Base-by-base conservation (phyloP, 2,888 invertebrate species). In the Drosophila stalkeri region DNA sequence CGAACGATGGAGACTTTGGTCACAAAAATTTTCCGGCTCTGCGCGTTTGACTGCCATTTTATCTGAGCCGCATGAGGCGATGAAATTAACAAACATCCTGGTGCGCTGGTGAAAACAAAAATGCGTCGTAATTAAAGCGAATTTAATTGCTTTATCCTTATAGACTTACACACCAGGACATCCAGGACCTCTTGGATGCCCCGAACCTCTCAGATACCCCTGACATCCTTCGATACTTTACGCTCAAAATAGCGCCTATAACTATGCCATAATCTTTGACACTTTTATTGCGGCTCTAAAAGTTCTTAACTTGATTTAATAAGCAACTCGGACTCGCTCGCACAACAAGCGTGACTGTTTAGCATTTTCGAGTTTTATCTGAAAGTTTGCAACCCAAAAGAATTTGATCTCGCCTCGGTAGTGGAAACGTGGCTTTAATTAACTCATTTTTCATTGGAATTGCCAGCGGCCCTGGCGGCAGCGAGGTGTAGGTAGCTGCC, bases 261-360 rank as follows among this genome's bases (percentile, higher is more conserved):
- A 82, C 88, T 86, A 82, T 86, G 90, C 91, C 86, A 90, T 91
- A 85, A 91, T 91, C 87, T 91, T 90, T 91, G 91, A 91, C 91
- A 91, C 90, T 91, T 91, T 91, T 91, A 91, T 91, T 91, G 86
- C 91, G 75, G 75, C 87, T 86, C 82, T 80, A 87, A 89, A 91
- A 92, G 92, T 92, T 91, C 91, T 92, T 91, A 92, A 91, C 82
- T 91, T 92, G 91, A 91, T 91, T 91, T 91, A 92, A 91, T 91
- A 91, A 91, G 84, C 89, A 79, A 51, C 79, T 77, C 62, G 75
- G 80, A 78, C 35, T 35, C 18, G 18, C 84, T 39, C 57, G 68
- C 69, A 47, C 43, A 64, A 52, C 33, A 52, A 68, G 82, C 68
- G 64, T 65, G 54, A 76, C 74, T 80, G 80, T 68, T 88, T 86